phyloP scores from a whole-genome alignment of 2,113 vertebrate species.

The Hylia prasina region DNA sequence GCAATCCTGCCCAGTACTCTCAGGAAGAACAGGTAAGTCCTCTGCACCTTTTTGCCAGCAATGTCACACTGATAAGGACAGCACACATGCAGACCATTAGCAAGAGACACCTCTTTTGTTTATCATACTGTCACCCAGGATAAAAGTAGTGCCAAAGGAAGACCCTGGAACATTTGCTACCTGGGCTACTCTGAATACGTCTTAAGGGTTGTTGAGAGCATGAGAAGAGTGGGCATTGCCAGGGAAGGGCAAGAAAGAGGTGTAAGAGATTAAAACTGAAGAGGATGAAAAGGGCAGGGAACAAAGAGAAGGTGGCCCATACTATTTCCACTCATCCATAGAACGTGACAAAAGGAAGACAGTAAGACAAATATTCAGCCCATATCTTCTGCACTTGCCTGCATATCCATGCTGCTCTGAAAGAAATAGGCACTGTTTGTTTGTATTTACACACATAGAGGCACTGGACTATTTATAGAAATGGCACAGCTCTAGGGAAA shows the following conservation, averaged over 20 bases:
- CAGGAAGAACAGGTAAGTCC: background rate
- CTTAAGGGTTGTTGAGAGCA: background rate
- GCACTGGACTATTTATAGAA: slow-evolving; percentile 39
- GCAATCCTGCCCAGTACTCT: background rate
- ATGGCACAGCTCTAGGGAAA: background rate
- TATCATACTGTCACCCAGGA: background rate
- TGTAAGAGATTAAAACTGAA: background rate
- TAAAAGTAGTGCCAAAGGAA: background rate
- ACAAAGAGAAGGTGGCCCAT: background rate
- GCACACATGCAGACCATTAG: background rate
- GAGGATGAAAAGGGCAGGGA: background rate
- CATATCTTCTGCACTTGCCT: slow-evolving; percentile 5
- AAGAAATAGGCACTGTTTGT: background rate
- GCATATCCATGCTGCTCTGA: background rate
- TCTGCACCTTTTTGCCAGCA: background rate
- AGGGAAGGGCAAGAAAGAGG: background rate
- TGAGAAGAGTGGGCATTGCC: background rate
- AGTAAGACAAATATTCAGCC: background rate
- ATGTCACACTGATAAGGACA: background rate
- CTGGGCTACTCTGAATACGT: background rate
- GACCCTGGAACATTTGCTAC: background rate
- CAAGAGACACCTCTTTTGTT: background rate
- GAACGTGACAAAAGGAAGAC: background rate
- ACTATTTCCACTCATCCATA: background rate
- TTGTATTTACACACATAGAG: background rate